Base-by-base conservation (phyloP, 1,140 invertebrate genomes). In the Acromyrmex charruanus region DNA sequence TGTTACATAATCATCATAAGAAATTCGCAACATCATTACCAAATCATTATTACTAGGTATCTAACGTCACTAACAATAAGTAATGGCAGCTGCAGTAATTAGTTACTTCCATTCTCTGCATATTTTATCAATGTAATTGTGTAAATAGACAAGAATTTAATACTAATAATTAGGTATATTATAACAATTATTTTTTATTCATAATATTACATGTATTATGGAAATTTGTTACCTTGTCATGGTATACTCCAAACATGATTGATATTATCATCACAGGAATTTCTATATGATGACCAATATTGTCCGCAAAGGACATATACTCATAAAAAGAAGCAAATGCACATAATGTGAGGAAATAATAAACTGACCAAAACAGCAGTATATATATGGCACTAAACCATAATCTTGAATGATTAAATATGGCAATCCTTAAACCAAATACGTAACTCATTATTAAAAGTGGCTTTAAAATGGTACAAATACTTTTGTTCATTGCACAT, bases 341-440 rank as follows among this genome's bases (percentile, higher is more conserved):
- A 44, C 0, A 25, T 3, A 3, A 21, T 10, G 59, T 18, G 0
- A 61, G 3, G 1, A 77, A 28, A 12, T n/a, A 61, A 6, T 28
- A 59, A 25, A 59, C 10, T 6, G 31, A 69, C 80, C 80, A 82
- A 35, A 69, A 3, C 44, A 71, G 3, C 0, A 61, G 0, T 1
- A 71, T 14, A 16, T 82, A 82, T 4, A 72, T 12, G 3, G 21
- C 0, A 72, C 16, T 44, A 25, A 82, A 58, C 49, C 21, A 49
- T 59, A 7, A 0, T 25, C 5, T 72, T 14, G 28, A 12, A 5
- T 39, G 10, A 31, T 6, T 4, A n/a, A 53, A 39, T 25, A 58
- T 69, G 5, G 55, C n/a, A 69, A 82, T 72, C n/a, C 68, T 69
- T 55, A 58, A 39, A 7, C 80, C 80, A 28, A 21, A 58, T 4